Conservation (phyloP, 2,888 invertebrate species). For the Antheraea yamamai region DNA sequence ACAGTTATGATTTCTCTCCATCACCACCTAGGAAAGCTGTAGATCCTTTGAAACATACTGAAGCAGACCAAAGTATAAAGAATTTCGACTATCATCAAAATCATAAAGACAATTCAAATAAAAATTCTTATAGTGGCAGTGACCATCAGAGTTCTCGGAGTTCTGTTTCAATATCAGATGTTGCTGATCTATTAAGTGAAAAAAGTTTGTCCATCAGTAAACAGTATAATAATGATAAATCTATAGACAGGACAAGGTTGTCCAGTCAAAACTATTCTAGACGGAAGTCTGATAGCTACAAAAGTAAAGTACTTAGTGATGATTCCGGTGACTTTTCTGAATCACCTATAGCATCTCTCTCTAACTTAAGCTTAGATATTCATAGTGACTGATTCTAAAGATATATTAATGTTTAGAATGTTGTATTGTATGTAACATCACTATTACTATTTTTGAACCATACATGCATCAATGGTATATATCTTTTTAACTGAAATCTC, state of each 20-base stretch:
- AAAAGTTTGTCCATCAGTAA: slow-evolving; percentile 51
- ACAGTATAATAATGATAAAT: slow-evolving; percentile 43
- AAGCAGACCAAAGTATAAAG: slow-evolving; percentile 34
- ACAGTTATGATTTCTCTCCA: slow-evolving; percentile 68
- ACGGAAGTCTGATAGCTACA: slow-evolving; percentile 39
- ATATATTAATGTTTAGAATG: not conserved
- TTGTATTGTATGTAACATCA: not conserved
- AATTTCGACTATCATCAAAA: slow-evolving; percentile 26
- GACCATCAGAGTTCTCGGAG: slow-evolving; percentile 62
- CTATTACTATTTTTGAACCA: not conserved
- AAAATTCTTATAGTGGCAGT: slow-evolving; percentile 44
- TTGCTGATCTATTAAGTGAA: slow-evolving; percentile 73
- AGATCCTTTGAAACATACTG: slow-evolving; percentile 30
- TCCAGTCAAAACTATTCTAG: slow-evolving; percentile 38
- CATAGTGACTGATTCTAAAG: slow-evolving; percentile 61
- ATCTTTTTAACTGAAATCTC: too few species aligned
- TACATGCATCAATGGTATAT: too few species aligned
- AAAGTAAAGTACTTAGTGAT: slow-evolving; percentile 55
- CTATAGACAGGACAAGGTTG: slow-evolving; percentile 36
- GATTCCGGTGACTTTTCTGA: slow-evolving; percentile 73
- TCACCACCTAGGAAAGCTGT: slow-evolving; percentile 41
- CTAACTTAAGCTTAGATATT: slow-evolving; percentile 73
- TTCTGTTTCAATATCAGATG: slow-evolving; percentile 73
- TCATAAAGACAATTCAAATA: slow-evolving; percentile 38
- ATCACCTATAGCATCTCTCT: slow-evolving; percentile 71